Evolutionary conservation across 2,113 vertebrate genomes (phyloP).

Genomic region (Odocoileus hemionus): DNA sequence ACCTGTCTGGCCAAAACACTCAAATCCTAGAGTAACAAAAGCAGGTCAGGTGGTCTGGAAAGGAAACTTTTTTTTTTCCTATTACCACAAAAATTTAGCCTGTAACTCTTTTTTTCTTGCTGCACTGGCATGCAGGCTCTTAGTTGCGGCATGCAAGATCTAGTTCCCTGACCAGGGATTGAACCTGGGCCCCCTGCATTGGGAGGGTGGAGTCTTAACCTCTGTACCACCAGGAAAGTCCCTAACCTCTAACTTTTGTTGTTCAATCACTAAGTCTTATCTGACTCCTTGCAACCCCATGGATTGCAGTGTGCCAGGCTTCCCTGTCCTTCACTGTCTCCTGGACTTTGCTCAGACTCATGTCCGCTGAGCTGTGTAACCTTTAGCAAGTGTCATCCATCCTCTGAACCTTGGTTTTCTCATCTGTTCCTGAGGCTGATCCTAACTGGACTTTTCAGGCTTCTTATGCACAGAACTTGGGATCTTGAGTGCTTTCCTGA

Average conservation of each 20-base stretch:
- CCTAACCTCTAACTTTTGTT: background rate
- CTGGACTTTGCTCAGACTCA: background rate
- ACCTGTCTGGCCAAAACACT: background rate
- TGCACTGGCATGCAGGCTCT: background rate
- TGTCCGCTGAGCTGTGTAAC: background rate
- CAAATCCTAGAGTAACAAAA: background rate
- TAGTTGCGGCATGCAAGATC: background rate
- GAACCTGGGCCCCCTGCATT: background rate
- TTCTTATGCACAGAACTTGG: background rate
- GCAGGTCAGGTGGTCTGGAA: background rate
- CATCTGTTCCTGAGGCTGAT: background rate
- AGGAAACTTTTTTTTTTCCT: background rate
- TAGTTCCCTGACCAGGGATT: background rate
- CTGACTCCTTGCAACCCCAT: background rate
- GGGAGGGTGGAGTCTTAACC: background rate
- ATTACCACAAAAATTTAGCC: background rate
- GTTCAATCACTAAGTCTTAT: background rate
- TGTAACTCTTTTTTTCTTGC: background rate
- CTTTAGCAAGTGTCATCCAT: background rate
- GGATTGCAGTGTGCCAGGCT: background rate
- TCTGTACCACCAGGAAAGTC: background rate
- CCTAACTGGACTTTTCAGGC: background rate
- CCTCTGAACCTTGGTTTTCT: background rate
- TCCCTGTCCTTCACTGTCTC: background rate
- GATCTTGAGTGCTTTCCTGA: background rate